A percentile compares a stretch with the other conserved stretches of the same genome.
Conservation (phyloP, 1,140 invertebrate genomes). For the Paraescarpia echinospica region DNA sequence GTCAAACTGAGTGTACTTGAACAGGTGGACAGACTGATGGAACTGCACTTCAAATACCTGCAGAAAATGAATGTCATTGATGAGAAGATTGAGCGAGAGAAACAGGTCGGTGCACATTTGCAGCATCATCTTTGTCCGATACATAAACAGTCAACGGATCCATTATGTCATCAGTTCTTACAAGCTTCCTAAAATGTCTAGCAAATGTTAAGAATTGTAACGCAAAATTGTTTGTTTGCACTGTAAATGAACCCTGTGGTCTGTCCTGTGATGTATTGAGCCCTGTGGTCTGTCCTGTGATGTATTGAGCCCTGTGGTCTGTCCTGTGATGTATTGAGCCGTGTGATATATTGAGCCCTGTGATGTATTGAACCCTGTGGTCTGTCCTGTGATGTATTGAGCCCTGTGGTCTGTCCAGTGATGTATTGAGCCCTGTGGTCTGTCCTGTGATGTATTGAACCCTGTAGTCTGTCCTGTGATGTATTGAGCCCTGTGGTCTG, state of each 20-base stretch:
- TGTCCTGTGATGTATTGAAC: slow-evolving; percentile 31
- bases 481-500: too few relatives aligned
- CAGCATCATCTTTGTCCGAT: not conserved
- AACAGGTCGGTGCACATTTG: slow-evolving; percentile 46
- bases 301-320: slow-evolving; percentile 6
- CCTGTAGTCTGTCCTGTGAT: too few relatives aligned
- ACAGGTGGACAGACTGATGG: slow-evolving; percentile 86
- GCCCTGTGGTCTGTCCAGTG: slow-evolving; percentile 23
- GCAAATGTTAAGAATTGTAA: too few relatives aligned
- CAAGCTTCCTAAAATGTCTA: too few relatives aligned
- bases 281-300: not conserved
- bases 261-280: not conserved
- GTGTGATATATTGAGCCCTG: not conserved
- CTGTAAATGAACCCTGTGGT: too few relatives aligned
- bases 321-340: not conserved
- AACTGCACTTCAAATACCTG: slow-evolving; percentile 96
- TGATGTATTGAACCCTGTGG: not conserved
- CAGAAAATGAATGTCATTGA: slow-evolving; percentile 91
- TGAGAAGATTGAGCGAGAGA: slow-evolving; percentile 69
- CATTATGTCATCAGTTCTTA: too few relatives aligned
- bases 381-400: not conserved
- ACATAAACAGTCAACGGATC: too few relatives aligned
- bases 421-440: slow-evolving; percentile 24
- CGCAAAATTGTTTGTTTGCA: not conserved
- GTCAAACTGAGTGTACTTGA: not conserved